Percentiles rank a stretch among this genome's conserved stretches.
Evolutionary conservation across 2,888 invertebrate species (phyloP).

Genomic region (Minunthozetes semirufus): DNA sequence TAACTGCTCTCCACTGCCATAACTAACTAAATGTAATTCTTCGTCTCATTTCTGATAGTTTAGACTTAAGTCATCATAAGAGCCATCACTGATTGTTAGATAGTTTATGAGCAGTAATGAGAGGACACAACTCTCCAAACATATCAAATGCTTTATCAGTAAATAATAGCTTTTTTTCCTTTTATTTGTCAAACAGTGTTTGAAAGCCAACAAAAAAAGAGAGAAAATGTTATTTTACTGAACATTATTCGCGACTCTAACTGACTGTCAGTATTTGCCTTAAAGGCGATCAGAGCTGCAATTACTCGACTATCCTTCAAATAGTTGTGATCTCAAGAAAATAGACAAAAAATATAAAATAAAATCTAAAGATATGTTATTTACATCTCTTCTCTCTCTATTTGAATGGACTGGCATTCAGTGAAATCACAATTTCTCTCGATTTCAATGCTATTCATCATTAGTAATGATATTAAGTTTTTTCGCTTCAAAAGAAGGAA

Average conservation of each 20-base stretch:
- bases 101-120: conserved; percentile 11
- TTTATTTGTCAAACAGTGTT: conserved; percentile 5
- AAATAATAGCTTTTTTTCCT: conserved; percentile 1
- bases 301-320: neutral
- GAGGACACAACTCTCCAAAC: neutral
- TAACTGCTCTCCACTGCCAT: neutral
- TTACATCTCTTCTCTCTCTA: neutral
- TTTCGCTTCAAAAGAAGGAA: neutral
- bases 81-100: neutral
- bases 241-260: neutral
- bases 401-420: too few species aligned
- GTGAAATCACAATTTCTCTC: neutral
- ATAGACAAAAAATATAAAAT: neutral
- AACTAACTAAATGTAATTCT: neutral
- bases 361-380: neutral
- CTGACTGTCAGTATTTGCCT: neutral
- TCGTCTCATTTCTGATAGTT: neutral
- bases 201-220: neutral
- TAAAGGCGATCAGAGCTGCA: neutral
- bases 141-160: conserved; percentile 21
- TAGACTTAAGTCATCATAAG: neutral
- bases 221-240: neutral
- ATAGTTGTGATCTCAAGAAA: neutral
- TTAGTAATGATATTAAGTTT: neutral
- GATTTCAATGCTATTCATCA: neutral